phyloP scores from a whole-genome alignment of 2,113 vertebrate genomes.

The Nothocercus nigrocapillus region DNA sequence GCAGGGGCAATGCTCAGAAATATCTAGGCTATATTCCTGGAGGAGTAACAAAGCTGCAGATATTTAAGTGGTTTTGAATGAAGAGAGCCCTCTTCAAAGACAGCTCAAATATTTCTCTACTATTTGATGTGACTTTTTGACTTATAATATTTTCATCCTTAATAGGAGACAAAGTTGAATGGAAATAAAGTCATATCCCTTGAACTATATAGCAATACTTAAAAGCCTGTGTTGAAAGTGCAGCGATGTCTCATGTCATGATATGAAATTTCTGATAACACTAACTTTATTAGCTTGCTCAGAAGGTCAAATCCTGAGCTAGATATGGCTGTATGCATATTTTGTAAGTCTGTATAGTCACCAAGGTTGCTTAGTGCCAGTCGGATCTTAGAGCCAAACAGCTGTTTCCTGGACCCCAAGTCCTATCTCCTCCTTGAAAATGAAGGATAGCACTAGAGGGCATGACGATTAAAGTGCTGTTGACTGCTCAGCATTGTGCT shows the following conservation, averaged over 20 bases:
- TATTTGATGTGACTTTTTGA: not conserved
- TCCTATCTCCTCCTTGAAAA: not conserved
- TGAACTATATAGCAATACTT: not conserved
- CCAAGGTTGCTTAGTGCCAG: not conserved
- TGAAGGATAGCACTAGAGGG: not conserved
- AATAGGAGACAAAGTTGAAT: not conserved
- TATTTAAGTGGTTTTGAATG: conserved; percentile 13
- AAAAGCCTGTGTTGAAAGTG: not conserved
- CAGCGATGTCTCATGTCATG: not conserved
- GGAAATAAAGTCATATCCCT: not conserved
- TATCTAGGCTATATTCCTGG: not conserved
- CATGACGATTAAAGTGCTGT: not conserved
- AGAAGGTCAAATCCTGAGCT: not conserved
- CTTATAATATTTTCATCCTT: not conserved
- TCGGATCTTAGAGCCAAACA: not conserved
- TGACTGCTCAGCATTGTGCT: not conserved
- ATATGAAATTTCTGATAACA: not conserved
- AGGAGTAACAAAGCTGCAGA: not conserved
- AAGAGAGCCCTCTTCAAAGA: not conserved
- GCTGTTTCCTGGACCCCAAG: not conserved
- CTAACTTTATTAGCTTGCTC: not conserved
- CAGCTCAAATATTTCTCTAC: not conserved
- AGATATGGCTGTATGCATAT: not conserved
- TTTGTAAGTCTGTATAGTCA: not conserved
- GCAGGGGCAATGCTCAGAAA: not conserved